phyloP scores from a whole-genome alignment of 2,113 vertebrate species.

The Willisornis vidua region DNA sequence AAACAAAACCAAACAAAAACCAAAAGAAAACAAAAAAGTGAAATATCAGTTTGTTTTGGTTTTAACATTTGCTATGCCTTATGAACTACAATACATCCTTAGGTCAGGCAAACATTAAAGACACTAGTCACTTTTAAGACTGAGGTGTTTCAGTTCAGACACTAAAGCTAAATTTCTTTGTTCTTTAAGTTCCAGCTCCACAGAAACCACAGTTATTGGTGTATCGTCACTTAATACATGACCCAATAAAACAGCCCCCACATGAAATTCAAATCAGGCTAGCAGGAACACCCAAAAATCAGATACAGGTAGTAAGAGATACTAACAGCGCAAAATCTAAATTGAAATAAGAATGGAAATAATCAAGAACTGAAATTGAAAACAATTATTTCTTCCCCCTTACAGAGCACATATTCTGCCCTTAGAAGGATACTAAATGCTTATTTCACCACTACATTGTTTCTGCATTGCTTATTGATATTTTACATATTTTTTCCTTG shows the following conservation, averaged over 20 bases:
- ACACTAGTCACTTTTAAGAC: not conserved
- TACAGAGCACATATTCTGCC: not conserved
- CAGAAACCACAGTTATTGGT: not conserved
- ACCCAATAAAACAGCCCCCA: not conserved
- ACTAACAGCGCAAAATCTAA: not conserved
- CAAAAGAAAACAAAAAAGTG: not conserved
- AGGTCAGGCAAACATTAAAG: not conserved
- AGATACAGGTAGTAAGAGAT: not conserved
- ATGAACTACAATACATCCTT: not conserved
- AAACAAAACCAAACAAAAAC: too few species aligned
- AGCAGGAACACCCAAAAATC: not conserved
- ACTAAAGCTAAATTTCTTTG: not conserved
- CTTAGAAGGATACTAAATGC: not conserved
- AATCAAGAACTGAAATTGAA: not conserved
- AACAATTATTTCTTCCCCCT: not conserved
- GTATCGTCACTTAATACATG: not conserved
- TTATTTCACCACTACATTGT: not conserved
- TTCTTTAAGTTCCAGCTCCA: not conserved
- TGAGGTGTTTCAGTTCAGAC: not conserved
- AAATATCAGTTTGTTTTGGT: accelerated
- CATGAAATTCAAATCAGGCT: not conserved
- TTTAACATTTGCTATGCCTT: not conserved
- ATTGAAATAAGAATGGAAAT: not conserved
- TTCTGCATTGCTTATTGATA: not conserved
- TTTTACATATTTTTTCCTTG: not conserved